Evolutionary conservation across 2,797 vertebrate genomes (phyloP).

Genomic region (Argya squamiceps): DNA sequence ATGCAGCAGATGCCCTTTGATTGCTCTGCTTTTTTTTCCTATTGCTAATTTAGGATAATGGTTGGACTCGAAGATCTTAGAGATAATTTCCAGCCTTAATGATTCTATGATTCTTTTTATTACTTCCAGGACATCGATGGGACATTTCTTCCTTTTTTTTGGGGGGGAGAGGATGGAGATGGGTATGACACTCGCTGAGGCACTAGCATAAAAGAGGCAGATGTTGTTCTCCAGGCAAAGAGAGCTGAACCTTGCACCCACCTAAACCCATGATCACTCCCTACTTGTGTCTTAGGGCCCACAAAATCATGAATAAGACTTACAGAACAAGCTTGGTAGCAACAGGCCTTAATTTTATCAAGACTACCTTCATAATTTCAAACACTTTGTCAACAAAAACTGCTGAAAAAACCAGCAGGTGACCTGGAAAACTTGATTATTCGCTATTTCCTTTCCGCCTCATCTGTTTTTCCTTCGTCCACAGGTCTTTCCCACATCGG

Average conservation of each 20-base stretch:
- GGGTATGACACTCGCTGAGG: background rate
- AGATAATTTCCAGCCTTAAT: background rate
- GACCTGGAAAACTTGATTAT: accelerated
- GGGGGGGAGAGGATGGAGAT: background rate
- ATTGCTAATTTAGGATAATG: background rate
- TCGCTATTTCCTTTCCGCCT: background rate
- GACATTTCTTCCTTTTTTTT: background rate
- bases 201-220: background rate
- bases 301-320: background rate
- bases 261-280: background rate
- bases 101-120: background rate
- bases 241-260: background rate
- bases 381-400: background rate
- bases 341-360: background rate
- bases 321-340: background rate
- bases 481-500: accelerated
- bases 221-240: background rate
- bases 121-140: background rate
- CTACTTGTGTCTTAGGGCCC: background rate
- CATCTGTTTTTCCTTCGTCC: too few species aligned
- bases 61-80: background rate
- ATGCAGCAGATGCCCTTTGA: background rate
- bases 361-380: background rate
- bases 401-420: background rate
- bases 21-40: background rate